phyloP scores from a whole-genome alignment of 1,140 invertebrate genomes.

The Zaprionus inermis region DNA sequence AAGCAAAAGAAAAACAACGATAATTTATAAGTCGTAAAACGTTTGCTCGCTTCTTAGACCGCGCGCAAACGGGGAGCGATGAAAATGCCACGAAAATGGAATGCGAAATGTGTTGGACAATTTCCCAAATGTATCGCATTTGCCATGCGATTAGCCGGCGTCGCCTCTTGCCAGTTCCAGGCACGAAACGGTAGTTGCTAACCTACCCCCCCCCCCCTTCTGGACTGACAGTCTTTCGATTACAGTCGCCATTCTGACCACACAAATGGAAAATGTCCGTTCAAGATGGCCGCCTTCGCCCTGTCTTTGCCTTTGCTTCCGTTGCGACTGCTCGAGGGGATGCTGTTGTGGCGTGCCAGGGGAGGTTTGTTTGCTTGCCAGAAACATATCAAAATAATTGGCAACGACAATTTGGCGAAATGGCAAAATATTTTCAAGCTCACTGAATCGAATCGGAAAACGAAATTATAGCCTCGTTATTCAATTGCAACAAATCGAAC shows the following conservation, averaged over 20 bases:
- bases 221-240: background rate
- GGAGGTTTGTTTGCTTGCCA: constrained; percentile 48
- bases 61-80: constrained; percentile 30
- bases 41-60: constrained; percentile 45
- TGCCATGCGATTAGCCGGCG: constrained; percentile 73
- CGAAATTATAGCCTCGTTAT: constrained; percentile 62
- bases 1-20: constrained; percentile 74
- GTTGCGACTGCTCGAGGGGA: constrained; percentile 16
- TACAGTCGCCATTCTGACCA: constrained; percentile 25
- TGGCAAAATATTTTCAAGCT: constrained; percentile 76
- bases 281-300: constrained; percentile 60
- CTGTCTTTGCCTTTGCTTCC: constrained; percentile 11
- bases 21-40: constrained; percentile 83
- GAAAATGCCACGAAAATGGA: constrained; percentile 60
- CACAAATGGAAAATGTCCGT: constrained; percentile 49
- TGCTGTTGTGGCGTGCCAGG: background rate
- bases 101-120: constrained; percentile 72
- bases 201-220: background rate
- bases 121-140: constrained; percentile 75
- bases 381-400: constrained; percentile 64
- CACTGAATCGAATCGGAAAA: constrained; percentile 67
- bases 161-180: constrained; percentile 27
- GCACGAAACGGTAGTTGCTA: constrained; percentile 52
- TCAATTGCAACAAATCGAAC: constrained; percentile 37
- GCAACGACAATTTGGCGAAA: constrained; percentile 63